phyloP scores from a whole-genome alignment of 2,888 invertebrate species.

The Meganola albula region DNA sequence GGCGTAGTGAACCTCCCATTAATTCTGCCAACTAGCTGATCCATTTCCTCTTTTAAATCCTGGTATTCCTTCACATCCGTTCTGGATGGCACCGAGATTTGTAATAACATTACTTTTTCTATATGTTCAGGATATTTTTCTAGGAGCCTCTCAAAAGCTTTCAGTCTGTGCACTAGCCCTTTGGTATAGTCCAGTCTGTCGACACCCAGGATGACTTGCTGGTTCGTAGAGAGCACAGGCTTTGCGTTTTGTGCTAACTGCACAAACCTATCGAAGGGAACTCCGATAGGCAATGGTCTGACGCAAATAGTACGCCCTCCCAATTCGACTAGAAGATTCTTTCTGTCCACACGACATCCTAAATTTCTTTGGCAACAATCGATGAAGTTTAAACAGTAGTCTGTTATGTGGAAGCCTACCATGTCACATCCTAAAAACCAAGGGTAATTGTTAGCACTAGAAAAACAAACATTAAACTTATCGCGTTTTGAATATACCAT shows the following conservation, averaged over 20 bases:
- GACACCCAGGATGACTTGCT: slow-evolving; percentile 91
- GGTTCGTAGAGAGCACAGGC: slow-evolving; percentile 82
- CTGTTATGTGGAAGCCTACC: slow-evolving; percentile 94
- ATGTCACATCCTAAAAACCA: slow-evolving; percentile 86
- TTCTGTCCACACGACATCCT: slow-evolving; percentile 92
- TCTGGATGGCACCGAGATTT: slow-evolving; percentile 92
- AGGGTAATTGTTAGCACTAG: too few species aligned
- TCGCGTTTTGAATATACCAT: too few species aligned
- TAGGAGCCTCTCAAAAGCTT: slow-evolving; percentile 88
- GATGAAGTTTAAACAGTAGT: slow-evolving; percentile 93
- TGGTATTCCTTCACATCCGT: slow-evolving; percentile 94
- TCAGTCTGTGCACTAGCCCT: slow-evolving; percentile 88
- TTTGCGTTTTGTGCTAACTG: slow-evolving; percentile 85
- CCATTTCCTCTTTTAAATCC: slow-evolving; percentile 93
- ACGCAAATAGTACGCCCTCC: slow-evolving; percentile 91
- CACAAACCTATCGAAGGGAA: slow-evolving; percentile 91
- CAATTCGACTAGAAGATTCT: slow-evolving; percentile 90
- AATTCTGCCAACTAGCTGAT: slow-evolving; percentile 91
- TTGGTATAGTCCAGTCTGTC: slow-evolving; percentile 95
- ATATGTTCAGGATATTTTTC: slow-evolving; percentile 91
- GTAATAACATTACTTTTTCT: slow-evolving; percentile 88
- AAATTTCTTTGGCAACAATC: slow-evolving; percentile 92
- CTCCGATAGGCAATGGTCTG: slow-evolving; percentile 91
- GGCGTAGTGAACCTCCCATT: slow-evolving; percentile 94
- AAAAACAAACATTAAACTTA: too few species aligned